Evolutionary conservation across 2,113 vertebrate genomes (phyloP), one percentile per base, ranked within the genome.

Genomic region (Xenopus laevis): DNA sequence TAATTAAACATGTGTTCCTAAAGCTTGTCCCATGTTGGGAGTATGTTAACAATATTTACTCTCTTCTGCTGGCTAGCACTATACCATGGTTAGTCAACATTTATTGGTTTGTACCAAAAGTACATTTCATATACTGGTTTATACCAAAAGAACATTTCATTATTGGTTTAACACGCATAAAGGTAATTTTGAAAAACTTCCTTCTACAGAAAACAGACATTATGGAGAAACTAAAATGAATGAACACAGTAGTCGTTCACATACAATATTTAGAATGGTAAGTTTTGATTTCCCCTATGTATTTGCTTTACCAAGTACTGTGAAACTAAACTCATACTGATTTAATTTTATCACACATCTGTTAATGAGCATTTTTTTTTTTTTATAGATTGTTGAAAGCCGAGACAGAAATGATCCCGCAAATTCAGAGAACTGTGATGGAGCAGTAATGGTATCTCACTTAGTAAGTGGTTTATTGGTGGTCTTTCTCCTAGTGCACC

Each of bases 181-280:
- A 47, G 10, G 46, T 47, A 47, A 33, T 33, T 33, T 6, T 33
- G 30, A 47, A 47, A 50, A 18, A 62, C 53, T 55, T 68, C 3
- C 65, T 79, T 81, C 79, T 57, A 18, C 79, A 99, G 96, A 93
- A 83, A 98, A 94, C 79, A 89, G 96, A 0, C 97, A 96, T 77
- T 99, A 98, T 57, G 95, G 94, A 57, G 94, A 93, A 83, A 98
- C 97, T 0, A 98, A 98, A 83, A 96, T 98, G 96, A 99, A 98
- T 72, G 86, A 98, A 71, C 90, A 93, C 57, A 98, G 97, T 85
- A 98, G 95, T 72, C 94, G 96, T 33, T 99, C 97, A 0, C 97
- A 99, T 82, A 92, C 97, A 0, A 98, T 99, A 79, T 98, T 99
- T 81, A 90, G 96, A 80, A 98, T 98, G 97, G 97, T 97, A 86